These are phyloP conservation scores for Rhea americana DNA, from an alignment of 2,113 vertebrate genomes.

Conservation along the genomic window DNA sequence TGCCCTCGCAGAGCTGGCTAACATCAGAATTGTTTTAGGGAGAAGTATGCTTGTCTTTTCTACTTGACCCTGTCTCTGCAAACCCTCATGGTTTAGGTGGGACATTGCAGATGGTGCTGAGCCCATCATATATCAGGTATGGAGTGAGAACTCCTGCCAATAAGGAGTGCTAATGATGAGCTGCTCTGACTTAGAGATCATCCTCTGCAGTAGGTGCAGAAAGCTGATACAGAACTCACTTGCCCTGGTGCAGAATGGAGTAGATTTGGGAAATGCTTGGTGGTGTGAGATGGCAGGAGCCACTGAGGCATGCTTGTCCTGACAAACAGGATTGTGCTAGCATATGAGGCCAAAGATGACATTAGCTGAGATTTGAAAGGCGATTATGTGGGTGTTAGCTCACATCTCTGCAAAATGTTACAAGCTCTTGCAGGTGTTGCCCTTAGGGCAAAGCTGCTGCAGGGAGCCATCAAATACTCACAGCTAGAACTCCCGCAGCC, in stretches of 20 bases:
- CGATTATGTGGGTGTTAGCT: constrained; percentile 2
- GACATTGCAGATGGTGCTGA: neutral
- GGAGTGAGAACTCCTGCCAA: neutral
- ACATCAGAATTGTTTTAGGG: neutral
- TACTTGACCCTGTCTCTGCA: neutral
- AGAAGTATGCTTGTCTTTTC: neutral
- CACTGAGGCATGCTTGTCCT: neutral
- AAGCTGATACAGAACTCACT: neutral
- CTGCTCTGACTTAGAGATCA: neutral
- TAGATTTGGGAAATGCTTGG: neutral
- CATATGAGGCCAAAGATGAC: neutral
- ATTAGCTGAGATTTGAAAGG: neutral
- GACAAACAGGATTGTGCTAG: constrained; percentile 11
- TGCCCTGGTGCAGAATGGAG: neutral
- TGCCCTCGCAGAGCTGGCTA: neutral
- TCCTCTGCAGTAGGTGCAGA: neutral
- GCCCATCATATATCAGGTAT: neutral
- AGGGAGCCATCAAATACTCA: constrained; percentile 35
- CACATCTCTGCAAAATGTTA: neutral
- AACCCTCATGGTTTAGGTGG: neutral
- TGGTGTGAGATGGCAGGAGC: constrained; percentile 3
- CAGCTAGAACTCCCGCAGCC: constrained; percentile 47
- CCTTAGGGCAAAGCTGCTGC: constrained; percentile 55
- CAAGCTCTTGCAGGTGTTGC: constrained; percentile 48
- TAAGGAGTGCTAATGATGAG: neutral